These are phyloP conservation scores for Pagrus major DNA, from an alignment of 2,113 vertebrate genomes.

Conservation along the genomic window DNA sequence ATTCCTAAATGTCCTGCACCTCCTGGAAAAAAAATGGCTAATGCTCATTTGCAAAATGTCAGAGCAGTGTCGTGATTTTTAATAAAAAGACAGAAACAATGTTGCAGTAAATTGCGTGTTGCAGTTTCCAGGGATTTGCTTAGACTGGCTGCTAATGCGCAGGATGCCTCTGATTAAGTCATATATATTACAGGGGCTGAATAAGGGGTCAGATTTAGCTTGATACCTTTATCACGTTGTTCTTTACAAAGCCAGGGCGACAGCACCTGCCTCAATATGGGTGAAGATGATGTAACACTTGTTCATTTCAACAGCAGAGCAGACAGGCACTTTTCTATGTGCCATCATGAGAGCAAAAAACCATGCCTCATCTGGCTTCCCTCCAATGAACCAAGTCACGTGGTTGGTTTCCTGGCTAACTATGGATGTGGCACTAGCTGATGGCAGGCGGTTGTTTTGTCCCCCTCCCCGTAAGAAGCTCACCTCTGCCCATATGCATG, in stretches of 20 bases:
- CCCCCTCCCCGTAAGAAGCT: constrained; percentile 76
- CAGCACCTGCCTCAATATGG: constrained; percentile 1
- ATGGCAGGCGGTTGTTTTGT: constrained; percentile 77
- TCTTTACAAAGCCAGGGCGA: constrained; percentile 15
- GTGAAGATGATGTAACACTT: constrained; percentile 46
- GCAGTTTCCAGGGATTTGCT: constrained; percentile 48
- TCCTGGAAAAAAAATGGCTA: constrained; percentile 70
- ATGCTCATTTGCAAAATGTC: constrained; percentile 82
- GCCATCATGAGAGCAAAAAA: constrained; percentile 43
- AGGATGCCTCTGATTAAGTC: constrained; percentile 52
- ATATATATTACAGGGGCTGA: constrained; percentile 22
- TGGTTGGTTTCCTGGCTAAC: constrained; percentile 81
- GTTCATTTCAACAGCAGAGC: constrained; percentile 29
- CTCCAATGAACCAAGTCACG: constrained; percentile 73
- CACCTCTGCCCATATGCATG: constrained; percentile 85
- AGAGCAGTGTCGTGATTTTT: constrained; percentile 60
- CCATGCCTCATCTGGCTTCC: constrained; percentile 66
- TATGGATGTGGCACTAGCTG: constrained; percentile 77
- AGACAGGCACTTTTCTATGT: constrained; percentile 46
- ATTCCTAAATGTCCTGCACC: constrained; percentile 77
- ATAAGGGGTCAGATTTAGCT: not conserved
- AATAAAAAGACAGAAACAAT: constrained; percentile 69
- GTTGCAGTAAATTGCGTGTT: constrained; percentile 68
- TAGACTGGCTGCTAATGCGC: constrained; percentile 31
- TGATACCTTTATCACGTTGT: constrained; percentile 19